These are phyloP conservation scores for Xylocampa areola DNA, from an alignment of 2,888 invertebrate genomes.

Conservation along the genomic window DNA sequence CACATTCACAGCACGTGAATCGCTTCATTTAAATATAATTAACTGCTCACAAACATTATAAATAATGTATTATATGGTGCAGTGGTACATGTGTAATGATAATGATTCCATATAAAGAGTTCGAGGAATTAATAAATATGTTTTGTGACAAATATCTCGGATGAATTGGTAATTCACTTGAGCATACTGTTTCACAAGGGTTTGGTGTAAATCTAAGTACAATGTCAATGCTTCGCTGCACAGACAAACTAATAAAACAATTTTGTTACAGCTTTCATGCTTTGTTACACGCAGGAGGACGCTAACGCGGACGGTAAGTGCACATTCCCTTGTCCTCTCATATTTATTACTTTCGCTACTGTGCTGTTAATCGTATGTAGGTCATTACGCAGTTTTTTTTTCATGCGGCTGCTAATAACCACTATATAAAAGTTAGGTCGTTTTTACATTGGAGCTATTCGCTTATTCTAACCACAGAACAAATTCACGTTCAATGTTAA, in stretches of 20 bases:
- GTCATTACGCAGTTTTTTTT: constrained; percentile 79
- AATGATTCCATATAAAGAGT: constrained; percentile 41
- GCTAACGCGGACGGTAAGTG: constrained; percentile 96
- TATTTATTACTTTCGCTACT: constrained; percentile 74
- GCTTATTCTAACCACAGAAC: constrained; percentile 81
- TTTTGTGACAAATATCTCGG: constrained; percentile 24
- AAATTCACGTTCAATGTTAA: constrained; percentile 56
- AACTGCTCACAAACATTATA: constrained; percentile 56
- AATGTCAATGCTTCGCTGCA: constrained; percentile 51
- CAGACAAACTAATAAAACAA: constrained; percentile 69
- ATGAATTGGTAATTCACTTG: constrained; percentile 35
- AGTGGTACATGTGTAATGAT: constrained; percentile 52
- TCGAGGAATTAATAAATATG: constrained; percentile 38
- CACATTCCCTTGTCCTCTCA: constrained; percentile 53
- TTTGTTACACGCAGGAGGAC: constrained; percentile 98
- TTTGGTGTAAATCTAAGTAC: constrained; percentile 46
- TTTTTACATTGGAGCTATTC: constrained; percentile 76
- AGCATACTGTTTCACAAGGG: constrained; percentile 42
- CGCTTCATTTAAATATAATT: constrained; percentile 51
- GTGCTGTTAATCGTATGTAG: constrained; percentile 81
- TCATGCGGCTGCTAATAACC: constrained; percentile 84
- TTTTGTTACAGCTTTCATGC: constrained; percentile 97
- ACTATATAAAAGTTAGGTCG: constrained; percentile 73
- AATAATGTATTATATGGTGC: constrained; percentile 63
- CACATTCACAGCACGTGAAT: constrained; percentile 44